These are phyloP conservation scores for Alethe castanea DNA, from an alignment of 2,113 vertebrate species.

Conservation along the genomic window DNA sequence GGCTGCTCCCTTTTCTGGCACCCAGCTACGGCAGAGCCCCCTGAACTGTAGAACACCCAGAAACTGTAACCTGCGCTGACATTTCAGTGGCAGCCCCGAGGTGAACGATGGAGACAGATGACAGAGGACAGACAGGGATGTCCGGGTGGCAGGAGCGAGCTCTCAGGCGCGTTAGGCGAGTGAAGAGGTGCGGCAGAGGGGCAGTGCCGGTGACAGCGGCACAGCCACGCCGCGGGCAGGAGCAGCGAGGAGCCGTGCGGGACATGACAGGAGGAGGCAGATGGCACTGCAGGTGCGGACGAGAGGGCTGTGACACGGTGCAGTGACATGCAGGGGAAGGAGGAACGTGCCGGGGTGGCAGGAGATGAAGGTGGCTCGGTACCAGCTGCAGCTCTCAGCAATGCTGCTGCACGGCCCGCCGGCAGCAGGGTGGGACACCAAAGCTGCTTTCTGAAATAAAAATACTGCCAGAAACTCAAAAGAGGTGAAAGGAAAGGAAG, in stretches of 20 bases:
- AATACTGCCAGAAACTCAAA: neutral
- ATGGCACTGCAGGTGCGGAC: neutral
- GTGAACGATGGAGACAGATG: fast-evolving
- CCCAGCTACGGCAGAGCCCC: neutral
- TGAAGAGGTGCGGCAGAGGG: neutral
- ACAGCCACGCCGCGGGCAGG: neutral
- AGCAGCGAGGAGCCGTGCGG: fast-evolving
- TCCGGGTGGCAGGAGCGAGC: too few relatives aligned
- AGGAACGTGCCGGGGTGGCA: neutral
- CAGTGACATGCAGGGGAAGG: fast-evolving
- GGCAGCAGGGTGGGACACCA: neutral
- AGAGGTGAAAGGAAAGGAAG: neutral
- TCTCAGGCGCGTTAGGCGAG: fast-evolving
- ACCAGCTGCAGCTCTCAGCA: neutral
- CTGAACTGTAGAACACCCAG: neutral
- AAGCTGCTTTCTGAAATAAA: fast-evolving
- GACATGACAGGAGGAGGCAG: neutral
- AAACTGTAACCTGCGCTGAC: neutral
- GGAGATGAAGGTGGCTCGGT: neutral
- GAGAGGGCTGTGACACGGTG: neutral
- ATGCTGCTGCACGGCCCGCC: neutral
- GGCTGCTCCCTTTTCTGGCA: neutral
- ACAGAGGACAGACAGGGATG: neutral
- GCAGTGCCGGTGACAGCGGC: neutral
- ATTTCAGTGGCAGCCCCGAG: neutral